These are phyloP conservation scores for Papilio elwesi DNA, from an alignment of 2,888 invertebrate species.

Conservation along the genomic window DNA sequence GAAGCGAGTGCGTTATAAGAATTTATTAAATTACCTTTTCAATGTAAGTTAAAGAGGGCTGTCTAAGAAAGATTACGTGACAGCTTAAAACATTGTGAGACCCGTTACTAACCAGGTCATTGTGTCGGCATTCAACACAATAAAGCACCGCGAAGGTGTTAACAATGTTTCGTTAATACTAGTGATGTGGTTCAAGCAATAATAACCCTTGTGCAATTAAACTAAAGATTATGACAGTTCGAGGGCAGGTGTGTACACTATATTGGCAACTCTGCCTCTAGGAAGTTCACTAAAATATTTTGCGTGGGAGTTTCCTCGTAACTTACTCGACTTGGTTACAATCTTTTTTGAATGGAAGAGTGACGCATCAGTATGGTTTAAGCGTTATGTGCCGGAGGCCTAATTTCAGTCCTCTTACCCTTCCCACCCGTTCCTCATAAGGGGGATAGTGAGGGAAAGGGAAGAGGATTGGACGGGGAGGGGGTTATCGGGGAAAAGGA, in stretches of 20 bases:
- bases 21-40: not conserved
- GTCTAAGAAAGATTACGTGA: not conserved
- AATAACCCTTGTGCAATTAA: not conserved
- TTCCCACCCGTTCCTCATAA: no score
- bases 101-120: constrained; percentile 24
- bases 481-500: no score
- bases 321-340: not conserved
- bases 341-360: not conserved
- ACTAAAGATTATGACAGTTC: not conserved
- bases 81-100: not conserved
- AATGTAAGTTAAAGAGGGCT: not conserved
- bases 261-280: not conserved
- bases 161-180: not conserved
- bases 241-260: not conserved
- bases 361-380: not conserved
- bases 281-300: not conserved
- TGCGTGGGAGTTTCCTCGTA: constrained; percentile 1
- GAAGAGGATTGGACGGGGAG: no score
- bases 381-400: no score
- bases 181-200: not conserved
- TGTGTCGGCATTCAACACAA: constrained; percentile 28
- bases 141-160: not conserved
- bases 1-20: no score
- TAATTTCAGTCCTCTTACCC: no score
- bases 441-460: no score